phyloP scores from a whole-genome alignment of 2,888 invertebrate species.

The Serrognathus titanus region DNA sequence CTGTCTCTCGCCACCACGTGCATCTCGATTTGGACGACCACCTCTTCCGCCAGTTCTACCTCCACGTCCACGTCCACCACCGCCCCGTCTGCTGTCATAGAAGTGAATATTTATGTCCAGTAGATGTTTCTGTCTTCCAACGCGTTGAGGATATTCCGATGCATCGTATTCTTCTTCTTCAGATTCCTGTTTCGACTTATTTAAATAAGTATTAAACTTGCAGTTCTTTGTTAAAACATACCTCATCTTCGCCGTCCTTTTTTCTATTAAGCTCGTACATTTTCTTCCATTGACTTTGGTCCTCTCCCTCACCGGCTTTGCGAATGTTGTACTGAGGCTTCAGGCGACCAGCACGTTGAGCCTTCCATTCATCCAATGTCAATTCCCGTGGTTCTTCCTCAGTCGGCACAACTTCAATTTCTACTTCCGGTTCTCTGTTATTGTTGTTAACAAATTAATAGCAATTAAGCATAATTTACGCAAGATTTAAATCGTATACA shows the following conservation, averaged over 20 bases:
- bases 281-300: slow-evolving; percentile 88
- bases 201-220: not conserved
- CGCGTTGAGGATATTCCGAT: slow-evolving; percentile 79
- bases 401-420: slow-evolving; percentile 44
- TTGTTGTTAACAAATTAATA: too few species aligned
- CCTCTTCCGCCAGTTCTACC: slow-evolving; percentile 51
- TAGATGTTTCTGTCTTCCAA: slow-evolving; percentile 81
- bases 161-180: slow-evolving; percentile 64
- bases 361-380: slow-evolving; percentile 94
- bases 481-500: too few species aligned
- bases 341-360: slow-evolving; percentile 72
- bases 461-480: too few species aligned
- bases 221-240: slow-evolving; percentile 20
- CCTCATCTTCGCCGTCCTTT: slow-evolving; percentile 56
- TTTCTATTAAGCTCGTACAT: slow-evolving; percentile 77
- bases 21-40: slow-evolving; percentile 24
- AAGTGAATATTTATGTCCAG: slow-evolving; percentile 87
- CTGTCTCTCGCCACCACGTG: slow-evolving; percentile 35
- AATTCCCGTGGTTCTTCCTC: slow-evolving; percentile 83
- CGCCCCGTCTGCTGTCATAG: slow-evolving; percentile 73
- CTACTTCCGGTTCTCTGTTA: slow-evolving; percentile 39
- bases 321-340: slow-evolving; percentile 89
- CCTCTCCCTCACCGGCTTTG: slow-evolving; percentile 92
- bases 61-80: slow-evolving; percentile 60
- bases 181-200: slow-evolving; percentile 34